A percentile compares a stretch with the other conserved stretches of the same genome.
These are phyloP conservation scores for Mionectes macconnelli DNA, from an alignment of 2,113 vertebrate species.

Conservation along the genomic window DNA sequence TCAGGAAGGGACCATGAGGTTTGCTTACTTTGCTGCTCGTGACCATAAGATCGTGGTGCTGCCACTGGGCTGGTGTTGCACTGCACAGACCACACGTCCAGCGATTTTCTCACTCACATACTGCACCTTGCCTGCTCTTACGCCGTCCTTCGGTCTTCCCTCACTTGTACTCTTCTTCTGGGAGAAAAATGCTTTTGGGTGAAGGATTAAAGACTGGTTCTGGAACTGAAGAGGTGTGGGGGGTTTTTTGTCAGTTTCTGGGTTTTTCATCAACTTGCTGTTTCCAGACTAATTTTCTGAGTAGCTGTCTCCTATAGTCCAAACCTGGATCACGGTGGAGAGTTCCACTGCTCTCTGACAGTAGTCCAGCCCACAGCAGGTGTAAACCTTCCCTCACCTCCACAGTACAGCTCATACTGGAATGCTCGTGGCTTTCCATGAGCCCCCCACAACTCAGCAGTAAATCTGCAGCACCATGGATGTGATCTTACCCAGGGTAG, in stretches of 20 bases:
- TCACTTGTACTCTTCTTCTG: neutral
- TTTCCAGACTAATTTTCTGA: neutral
- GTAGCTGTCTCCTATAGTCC: neutral
- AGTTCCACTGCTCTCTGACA: neutral
- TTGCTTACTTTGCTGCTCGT: neutral
- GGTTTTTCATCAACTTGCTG: neutral
- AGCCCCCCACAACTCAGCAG: neutral
- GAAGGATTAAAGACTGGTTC: neutral
- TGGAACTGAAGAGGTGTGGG: neutral
- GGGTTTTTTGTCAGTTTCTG: neutral
- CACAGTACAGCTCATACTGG: neutral
- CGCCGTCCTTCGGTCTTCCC: neutral
- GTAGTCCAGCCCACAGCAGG: neutral
- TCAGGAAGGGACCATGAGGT: neutral
- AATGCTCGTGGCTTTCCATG: neutral
- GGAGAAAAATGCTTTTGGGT: neutral
- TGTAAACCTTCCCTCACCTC: neutral
- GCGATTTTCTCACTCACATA: neutral
- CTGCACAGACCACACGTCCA: neutral
- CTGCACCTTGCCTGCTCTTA: neutral
- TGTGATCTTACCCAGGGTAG: neutral
- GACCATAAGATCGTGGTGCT: neutral
- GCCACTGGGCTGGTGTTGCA: neutral
- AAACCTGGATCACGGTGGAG: neutral
- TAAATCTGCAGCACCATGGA: constrained; percentile 22